Conservation (phyloP, 1,140 invertebrate genomes). For the Scylla paramamosain region DNA sequence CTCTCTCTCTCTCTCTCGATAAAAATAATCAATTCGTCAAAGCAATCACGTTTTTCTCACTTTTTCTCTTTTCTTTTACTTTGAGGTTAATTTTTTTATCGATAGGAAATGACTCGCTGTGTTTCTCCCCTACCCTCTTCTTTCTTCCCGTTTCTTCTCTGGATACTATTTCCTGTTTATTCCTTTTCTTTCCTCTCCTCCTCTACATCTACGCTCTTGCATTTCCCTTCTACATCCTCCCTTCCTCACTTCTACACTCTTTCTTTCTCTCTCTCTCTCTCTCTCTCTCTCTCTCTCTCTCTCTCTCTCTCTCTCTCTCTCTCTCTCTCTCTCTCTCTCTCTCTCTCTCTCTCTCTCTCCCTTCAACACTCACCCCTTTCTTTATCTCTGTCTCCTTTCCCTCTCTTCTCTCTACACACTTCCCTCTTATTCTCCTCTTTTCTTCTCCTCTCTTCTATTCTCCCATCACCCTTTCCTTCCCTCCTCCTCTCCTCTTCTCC, state of each 20-base stretch:
- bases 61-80: too few species aligned
- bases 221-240: background rate
- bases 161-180: background rate
- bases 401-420: background rate
- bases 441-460: background rate
- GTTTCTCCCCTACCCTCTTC: too few species aligned
- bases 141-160: background rate
- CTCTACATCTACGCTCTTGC: too few species aligned
- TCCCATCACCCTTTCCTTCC: background rate
- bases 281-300: background rate
- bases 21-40: background rate
- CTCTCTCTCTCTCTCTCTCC: background rate
- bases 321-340: background rate
- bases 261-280: background rate
- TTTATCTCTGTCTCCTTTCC: background rate
- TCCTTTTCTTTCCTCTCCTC: background rate
- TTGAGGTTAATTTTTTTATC: too few species aligned
- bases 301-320: background rate
- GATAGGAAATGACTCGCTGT: too few species aligned
- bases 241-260: background rate
- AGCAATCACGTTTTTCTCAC: too few species aligned
- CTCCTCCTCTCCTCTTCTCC: background rate
- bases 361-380: too few species aligned
- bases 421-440: background rate
- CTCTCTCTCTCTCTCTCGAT: background rate